Percentiles rank a stretch among this genome's conserved stretches.
phyloP scores from a whole-genome alignment of 2,113 vertebrate species.

The Mustelus asterias region DNA sequence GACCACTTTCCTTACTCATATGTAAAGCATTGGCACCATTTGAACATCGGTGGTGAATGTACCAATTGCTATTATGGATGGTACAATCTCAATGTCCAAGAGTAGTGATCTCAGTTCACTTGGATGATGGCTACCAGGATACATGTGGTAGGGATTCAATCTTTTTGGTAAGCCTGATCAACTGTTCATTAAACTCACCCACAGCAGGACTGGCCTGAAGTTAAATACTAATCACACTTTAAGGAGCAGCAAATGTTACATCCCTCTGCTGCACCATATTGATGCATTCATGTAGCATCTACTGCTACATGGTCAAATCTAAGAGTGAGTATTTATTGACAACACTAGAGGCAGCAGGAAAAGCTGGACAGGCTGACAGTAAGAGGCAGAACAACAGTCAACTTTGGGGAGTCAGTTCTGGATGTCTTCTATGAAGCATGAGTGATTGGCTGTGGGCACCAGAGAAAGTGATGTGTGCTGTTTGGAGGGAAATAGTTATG shows the following conservation, averaged over 20 bases:
- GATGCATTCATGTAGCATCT: not conserved
- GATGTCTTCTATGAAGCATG: not conserved
- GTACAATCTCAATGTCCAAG: not conserved
- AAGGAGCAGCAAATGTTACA: not conserved
- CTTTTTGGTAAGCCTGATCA: not conserved
- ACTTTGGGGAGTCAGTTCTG: not conserved
- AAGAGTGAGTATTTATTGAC: not conserved
- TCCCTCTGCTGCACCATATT: not conserved
- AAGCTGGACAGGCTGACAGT: not conserved
- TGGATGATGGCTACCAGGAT: not conserved
- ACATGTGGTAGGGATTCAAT: not conserved
- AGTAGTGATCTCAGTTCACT: not conserved
- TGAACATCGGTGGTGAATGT: not conserved
- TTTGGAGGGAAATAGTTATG: not conserved
- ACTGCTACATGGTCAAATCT: not conserved
- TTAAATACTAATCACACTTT: not conserved
- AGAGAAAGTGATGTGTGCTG: not conserved
- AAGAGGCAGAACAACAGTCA: not conserved
- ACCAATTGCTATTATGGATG: not conserved
- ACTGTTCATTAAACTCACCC: not conserved
- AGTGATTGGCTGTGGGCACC: not conserved
- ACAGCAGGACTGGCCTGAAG: not conserved
- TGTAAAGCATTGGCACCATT: not conserved
- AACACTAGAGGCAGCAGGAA: not conserved
- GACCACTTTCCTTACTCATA: not conserved